A percentile compares a stretch with the other conserved stretches of the same genome.
These are phyloP conservation scores for Enteromius treurensis DNA, from an alignment of 2,797 vertebrate genomes.

Conservation along the genomic window DNA sequence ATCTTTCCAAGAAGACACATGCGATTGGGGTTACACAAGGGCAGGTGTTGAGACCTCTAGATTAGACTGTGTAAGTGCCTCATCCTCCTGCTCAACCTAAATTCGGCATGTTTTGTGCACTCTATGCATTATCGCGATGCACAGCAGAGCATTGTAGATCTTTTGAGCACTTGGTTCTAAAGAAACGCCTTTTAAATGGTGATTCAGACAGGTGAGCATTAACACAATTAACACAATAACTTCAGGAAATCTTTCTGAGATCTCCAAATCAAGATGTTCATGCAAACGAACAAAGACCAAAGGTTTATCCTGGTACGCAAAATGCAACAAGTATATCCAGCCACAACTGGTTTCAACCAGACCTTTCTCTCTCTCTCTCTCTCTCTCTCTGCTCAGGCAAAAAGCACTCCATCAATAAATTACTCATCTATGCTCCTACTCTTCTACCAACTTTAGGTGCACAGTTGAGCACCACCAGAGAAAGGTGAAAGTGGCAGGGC, in stretches of 20 bases:
- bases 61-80: constrained; percentile 13
- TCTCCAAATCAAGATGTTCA: not conserved
- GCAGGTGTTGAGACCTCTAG: not conserved
- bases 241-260: not conserved
- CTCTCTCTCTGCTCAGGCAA: not conserved
- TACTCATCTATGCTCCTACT: not conserved
- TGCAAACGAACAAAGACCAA: not conserved
- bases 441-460: not conserved
- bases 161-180: not conserved
- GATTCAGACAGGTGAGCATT: not conserved
- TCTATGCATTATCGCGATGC: not conserved
- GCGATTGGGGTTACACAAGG: constrained; percentile 4
- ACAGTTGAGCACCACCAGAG: not conserved
- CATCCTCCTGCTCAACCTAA: constrained; percentile 11
- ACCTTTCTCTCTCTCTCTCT: not conserved
- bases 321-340: not conserved
- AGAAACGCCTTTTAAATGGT: not conserved
- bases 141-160: not conserved
- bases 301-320: not conserved
- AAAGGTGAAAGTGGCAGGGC: not conserved
- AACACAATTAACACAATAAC: not conserved
- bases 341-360: not conserved
- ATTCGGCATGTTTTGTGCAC: not conserved
- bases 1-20: constrained; percentile 20
- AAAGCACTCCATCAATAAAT: not conserved